phyloP scores from a whole-genome alignment of 2,888 invertebrate species.

The Lacanobia wlatinum region DNA sequence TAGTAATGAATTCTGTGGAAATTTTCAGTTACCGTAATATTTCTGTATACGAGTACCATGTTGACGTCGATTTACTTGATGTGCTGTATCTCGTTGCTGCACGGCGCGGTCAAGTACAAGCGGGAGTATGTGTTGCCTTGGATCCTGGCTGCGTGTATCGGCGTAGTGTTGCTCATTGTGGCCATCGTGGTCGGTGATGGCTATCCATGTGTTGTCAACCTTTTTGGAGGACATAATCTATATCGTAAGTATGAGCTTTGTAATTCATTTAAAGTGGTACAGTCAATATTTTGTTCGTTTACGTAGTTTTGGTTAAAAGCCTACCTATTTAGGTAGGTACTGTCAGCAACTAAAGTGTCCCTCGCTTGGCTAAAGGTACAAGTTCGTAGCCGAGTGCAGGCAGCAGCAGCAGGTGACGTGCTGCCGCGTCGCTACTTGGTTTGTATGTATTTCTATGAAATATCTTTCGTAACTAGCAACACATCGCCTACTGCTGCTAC shows the following conservation, averaged over 20 bases:
- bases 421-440: too few relatives aligned
- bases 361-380: background rate
- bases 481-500: too few relatives aligned
- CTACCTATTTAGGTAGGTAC: too few relatives aligned
- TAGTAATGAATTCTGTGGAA: background rate
- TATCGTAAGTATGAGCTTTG: constrained; percentile 81
- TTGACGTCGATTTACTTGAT: constrained; percentile 86
- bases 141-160: constrained; percentile 85
- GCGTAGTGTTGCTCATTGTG: constrained; percentile 79
- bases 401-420: too few relatives aligned
- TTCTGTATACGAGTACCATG: constrained; percentile 86
- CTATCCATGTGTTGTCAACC: constrained; percentile 82
- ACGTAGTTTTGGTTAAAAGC: too few relatives aligned
- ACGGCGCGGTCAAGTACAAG: constrained; percentile 87
- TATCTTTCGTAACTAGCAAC: too few relatives aligned
- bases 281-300: too few relatives aligned
- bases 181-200: constrained; percentile 82
- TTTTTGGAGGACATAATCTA: constrained; percentile 86
- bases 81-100: constrained; percentile 86
- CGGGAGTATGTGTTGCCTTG: constrained; percentile 87
- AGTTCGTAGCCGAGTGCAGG: too few relatives aligned
- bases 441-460: too few relatives aligned
- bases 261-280: background rate
- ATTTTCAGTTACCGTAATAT: constrained; percentile 85
- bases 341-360: background rate